Percentiles rank a stretch among this genome's conserved stretches.
These are phyloP conservation scores for Julus scanicus DNA, from an alignment of 2,888 invertebrate species.

Conservation along the genomic window DNA sequence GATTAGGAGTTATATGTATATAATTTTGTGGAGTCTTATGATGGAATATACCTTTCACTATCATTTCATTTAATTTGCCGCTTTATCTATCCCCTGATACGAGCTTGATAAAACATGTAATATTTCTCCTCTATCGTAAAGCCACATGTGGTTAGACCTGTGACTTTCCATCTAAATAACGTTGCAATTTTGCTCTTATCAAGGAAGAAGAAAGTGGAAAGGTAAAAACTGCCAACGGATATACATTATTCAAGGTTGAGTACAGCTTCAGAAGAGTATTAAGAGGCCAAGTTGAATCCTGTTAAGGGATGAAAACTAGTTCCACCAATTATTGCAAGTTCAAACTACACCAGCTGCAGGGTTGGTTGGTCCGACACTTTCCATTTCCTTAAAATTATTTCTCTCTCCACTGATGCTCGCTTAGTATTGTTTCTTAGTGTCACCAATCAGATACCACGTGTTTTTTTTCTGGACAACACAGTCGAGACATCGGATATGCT, in stretches of 20 bases:
- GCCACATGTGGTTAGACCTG: slow-evolving; percentile 29
- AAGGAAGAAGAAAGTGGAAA: slow-evolving; percentile 24
- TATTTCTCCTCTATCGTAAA: background rate
- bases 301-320: slow-evolving; percentile 36
- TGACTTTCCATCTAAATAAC: background rate
- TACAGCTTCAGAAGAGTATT: slow-evolving; percentile 29
- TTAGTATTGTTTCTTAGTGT: background rate
- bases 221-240: slow-evolving; percentile 35
- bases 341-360: slow-evolving; percentile 24
- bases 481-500: background rate
- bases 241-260: slow-evolving; percentile 36
- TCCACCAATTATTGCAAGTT: slow-evolving; percentile 18
- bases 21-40: background rate
- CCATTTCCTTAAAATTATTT: slow-evolving; percentile 22
- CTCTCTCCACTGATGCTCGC: slow-evolving; percentile 3
- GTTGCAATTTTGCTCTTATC: background rate
- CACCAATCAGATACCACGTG: slow-evolving; percentile 13
- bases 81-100: background rate
- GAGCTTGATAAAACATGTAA: background rate
- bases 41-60: background rate
- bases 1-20: too few relatives aligned
- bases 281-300: slow-evolving; percentile 22
- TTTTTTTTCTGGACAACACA: background rate
- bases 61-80: background rate
- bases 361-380: slow-evolving; percentile 4